Conservation (phyloP, 2,888 invertebrate genomes). For the Exephanes ischioxanthus region DNA sequence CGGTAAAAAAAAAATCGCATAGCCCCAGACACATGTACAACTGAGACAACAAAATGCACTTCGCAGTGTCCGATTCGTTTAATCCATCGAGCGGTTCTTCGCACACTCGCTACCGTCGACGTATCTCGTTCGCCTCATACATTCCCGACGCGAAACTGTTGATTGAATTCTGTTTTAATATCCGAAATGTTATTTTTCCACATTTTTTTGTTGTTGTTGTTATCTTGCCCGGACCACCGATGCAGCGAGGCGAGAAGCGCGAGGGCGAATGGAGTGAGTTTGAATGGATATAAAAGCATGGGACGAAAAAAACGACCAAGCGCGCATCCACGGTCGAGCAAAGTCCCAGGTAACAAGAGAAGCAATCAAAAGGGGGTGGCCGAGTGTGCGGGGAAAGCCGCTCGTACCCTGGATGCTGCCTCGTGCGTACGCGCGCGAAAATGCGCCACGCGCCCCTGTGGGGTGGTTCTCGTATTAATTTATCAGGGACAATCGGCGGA, state of each 20-base stretch:
- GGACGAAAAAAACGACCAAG: constrained; percentile 2
- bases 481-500: constrained; percentile 72
- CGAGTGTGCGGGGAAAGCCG: neutral
- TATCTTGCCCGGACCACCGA: neutral
- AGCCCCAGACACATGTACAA: neutral
- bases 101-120: neutral
- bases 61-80: neutral
- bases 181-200: neutral
- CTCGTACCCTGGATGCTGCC: neutral
- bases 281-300: neutral
- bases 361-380: constrained; percentile 63
- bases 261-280: neutral
- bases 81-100: neutral
- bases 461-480: constrained; percentile 73
- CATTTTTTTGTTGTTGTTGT: neutral
- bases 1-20: neutral
- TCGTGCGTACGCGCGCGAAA: constrained; percentile 51
- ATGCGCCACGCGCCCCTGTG: constrained; percentile 47
- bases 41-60: neutral
- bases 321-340: neutral
- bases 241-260: neutral
- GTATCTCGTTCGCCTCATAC: neutral
- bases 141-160: neutral
- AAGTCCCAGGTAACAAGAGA: constrained; percentile 65
- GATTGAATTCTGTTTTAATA: constrained; percentile 11